Conservation (phyloP, 2,797 vertebrate species). For the Ispidina lecontei region DNA sequence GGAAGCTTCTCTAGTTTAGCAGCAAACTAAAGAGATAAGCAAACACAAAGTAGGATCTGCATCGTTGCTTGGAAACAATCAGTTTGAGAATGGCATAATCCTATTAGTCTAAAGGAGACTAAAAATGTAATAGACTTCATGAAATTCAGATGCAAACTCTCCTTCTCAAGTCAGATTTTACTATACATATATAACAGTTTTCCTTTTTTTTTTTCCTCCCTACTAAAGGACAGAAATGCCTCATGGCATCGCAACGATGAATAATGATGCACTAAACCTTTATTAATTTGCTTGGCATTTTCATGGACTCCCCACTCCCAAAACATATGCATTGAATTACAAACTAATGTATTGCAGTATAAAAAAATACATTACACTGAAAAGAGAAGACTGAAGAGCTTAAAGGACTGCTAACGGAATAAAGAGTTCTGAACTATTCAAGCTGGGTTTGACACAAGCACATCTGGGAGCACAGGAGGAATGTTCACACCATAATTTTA, state of each 20-base stretch:
- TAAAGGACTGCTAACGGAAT: background rate
- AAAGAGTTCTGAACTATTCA: background rate
- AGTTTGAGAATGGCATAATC: conserved; percentile 61
- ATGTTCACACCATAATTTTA: background rate
- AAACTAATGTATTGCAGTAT: background rate
- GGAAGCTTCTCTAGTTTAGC: conserved; percentile 33
- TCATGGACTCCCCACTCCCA: conserved; percentile 8
- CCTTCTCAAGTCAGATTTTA: conserved; percentile 54
- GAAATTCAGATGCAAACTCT: conserved; percentile 49
- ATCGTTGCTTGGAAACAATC: conserved; percentile 76
- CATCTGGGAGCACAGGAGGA: background rate
- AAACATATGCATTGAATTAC: conserved; percentile 35
- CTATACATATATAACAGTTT: background rate
- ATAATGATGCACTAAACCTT: conserved; percentile 35
- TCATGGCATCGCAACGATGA: background rate
- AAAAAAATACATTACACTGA: background rate
- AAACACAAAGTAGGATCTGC: conserved; percentile 34
- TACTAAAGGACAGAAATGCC: background rate
- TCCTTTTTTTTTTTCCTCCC: background rate
- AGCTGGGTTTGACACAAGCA: background rate
- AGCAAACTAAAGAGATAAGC: conserved; percentile 54
- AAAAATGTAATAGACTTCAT: conserved; percentile 61
- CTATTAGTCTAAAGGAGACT: conserved; percentile 59
- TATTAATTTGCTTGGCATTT: conserved; percentile 47
- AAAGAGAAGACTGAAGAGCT: background rate